Evolutionary conservation across 2,113 vertebrate genomes (phyloP), one percentile per base, ranked within the genome.

Genomic region (Leucoraja erinaceus): DNA sequence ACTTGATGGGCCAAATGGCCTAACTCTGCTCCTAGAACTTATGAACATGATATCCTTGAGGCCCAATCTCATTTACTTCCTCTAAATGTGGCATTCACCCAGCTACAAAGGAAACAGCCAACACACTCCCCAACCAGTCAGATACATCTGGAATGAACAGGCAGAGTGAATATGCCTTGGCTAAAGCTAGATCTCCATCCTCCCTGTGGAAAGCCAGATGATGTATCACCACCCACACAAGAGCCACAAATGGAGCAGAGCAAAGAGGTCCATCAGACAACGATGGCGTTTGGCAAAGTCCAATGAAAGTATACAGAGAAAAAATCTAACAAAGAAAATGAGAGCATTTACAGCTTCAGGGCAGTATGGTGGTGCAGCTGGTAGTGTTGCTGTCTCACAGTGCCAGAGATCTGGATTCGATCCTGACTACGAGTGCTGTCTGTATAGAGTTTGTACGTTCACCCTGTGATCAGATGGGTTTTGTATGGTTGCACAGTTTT

Each of bases 81-180:
- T 68, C 47, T 8, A 54, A 68, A 91, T 31, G 25, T 91, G 90
- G 90, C 90, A 47, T 33, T 5, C 20, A 54, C 54, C 90, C 90
- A 91, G 66, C 33, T 47, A 33, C 0, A 74, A 18, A 91, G 72
- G 28, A n/a, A 72, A 25, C 90, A 91, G 59, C 83, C 83, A 88
- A 63, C 59, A 66, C 83, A 31, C n/a, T 88, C 59, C 31, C 83
- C 83, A n/a, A 72, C 68, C 90, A 72, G 90, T 68, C 68, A 72
- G 90, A 91, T 33, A 91, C 33, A 72, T 91, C 90, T 91, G 90
- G 68, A 91, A 72, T 10, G 22, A 91, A 28, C 20, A 72, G 90
- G 38, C 66, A 91, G 18, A 74, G 90, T 38, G 22, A 38, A 72
- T 91, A 54, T 91, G 66, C 33, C 68, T 74, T 38, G 12, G 22